phyloP scores from a whole-genome alignment of 2,888 invertebrate genomes.

The Coelogynopora nodosa region DNA sequence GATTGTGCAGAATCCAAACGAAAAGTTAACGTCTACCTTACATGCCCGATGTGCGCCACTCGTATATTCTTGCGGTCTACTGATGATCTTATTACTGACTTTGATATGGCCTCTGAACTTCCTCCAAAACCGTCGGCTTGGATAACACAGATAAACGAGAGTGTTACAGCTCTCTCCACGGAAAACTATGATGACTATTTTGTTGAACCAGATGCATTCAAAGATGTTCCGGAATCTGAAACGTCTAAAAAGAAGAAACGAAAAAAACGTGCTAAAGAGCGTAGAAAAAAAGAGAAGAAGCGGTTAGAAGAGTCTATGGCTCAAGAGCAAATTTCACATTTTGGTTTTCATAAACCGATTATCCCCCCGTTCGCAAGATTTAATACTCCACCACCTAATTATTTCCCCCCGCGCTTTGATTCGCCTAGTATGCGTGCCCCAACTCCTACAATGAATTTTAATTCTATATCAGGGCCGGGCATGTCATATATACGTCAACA shows the following conservation, averaged over 20 bases:
- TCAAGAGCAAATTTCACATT: background rate
- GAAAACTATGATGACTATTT: background rate
- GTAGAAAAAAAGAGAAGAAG: background rate
- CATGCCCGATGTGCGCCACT: conserved; percentile 11
- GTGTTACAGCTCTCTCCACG: background rate
- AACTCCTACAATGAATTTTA: background rate
- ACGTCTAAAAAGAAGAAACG: background rate
- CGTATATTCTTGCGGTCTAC: background rate
- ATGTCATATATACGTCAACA: background rate
- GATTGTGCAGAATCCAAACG: background rate
- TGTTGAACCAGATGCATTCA: background rate
- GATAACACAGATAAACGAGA: background rate
- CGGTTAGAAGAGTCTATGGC: background rate
- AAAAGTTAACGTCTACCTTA: background rate
- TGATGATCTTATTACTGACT: conserved; percentile 17
- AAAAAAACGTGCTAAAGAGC: conserved; percentile 8
- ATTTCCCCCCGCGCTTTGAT: background rate
- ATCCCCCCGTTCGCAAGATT: background rate
- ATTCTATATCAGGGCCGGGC: background rate
- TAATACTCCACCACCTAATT: background rate
- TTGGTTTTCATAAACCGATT: background rate
- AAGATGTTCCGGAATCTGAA: background rate
- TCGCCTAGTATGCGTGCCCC: background rate
- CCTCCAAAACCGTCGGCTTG: conserved; percentile 21
- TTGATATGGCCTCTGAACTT: conserved; percentile 32